Conservation (phyloP, 2,888 invertebrate species). For the Orthonevra nobilis region DNA sequence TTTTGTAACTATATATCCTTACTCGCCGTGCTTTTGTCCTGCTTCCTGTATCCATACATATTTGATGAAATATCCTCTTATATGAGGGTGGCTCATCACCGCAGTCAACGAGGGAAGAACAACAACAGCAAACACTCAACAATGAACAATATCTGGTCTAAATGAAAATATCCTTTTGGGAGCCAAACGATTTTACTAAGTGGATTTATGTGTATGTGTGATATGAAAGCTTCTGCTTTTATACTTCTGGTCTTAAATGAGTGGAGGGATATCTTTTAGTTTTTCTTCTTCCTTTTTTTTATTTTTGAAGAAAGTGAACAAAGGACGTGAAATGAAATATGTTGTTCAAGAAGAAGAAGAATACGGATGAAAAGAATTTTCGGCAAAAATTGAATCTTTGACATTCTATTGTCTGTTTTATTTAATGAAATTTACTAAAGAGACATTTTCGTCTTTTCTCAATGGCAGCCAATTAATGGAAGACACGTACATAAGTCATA, state of each 20-base stretch:
- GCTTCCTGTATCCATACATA: conserved; percentile 20
- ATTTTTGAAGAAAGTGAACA: conserved; percentile 12
- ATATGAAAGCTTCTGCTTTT: neutral
- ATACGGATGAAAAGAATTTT: neutral
- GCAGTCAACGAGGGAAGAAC: neutral
- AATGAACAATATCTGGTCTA: neutral
- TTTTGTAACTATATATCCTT: conserved; percentile 16
- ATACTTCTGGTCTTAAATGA: neutral
- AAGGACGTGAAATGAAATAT: no score
- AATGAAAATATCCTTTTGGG: conserved; percentile 30
- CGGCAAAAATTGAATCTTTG: neutral
- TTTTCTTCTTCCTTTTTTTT: no score
- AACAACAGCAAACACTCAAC: neutral
- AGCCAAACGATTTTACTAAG: conserved; percentile 41
- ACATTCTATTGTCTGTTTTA: conserved; percentile 1
- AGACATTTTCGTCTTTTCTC: neutral
- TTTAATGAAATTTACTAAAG: conserved; percentile 4
- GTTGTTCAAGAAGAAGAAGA: no score
- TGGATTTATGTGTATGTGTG: conserved; percentile 23
- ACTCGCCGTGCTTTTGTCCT: conserved; percentile 4
- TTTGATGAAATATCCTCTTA: conserved; percentile 20
- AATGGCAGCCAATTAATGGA: neutral
- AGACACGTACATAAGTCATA: no score
- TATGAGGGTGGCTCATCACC: neutral
- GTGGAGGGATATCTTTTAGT: no score